phyloP scores from a whole-genome alignment of 2,797 vertebrate species.

The Onychomys leucogaster region DNA sequence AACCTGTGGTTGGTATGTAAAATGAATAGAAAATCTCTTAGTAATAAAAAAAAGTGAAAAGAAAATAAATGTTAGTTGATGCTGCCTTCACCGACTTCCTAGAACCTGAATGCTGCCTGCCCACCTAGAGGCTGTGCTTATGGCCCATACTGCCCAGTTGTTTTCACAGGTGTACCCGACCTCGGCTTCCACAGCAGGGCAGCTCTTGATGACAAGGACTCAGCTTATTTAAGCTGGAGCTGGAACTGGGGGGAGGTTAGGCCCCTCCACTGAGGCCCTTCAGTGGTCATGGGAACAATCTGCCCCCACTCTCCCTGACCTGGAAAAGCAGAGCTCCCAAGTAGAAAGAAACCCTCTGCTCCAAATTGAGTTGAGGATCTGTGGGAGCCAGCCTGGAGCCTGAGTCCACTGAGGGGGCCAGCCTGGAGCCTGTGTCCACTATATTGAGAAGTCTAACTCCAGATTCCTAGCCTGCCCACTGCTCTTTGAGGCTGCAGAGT shows the following conservation, averaged over 20 bases:
- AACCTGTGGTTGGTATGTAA: too few species aligned
- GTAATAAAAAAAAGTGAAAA: too few species aligned
- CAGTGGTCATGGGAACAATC: not conserved
- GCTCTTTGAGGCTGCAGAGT: not conserved
- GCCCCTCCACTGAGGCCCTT: not conserved
- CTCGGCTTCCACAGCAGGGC: not conserved
- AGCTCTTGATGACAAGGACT: not conserved
- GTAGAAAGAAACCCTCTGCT: not conserved
- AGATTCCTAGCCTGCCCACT: not conserved
- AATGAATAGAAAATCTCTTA: too few species aligned
- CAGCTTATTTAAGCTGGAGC: not conserved
- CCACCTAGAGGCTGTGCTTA: not conserved
- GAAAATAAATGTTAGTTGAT: not conserved
- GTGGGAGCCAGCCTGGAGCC: not conserved
- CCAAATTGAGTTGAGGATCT: not conserved
- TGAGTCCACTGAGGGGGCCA: not conserved
- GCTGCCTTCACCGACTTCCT: not conserved
- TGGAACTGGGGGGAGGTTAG: too few species aligned
- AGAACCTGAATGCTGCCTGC: not conserved
- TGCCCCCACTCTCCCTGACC: not conserved
- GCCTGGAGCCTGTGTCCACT: too few species aligned
- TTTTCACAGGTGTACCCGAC: slow-evolving; percentile 20
- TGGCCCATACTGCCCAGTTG: not conserved
- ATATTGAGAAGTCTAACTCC: not conserved
- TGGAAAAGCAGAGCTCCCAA: not conserved